Percentiles rank a stretch among this genome's conserved stretches.
These are phyloP conservation scores for Agonopterix alstromeriana DNA, from an alignment of 2,888 invertebrate species.

Conservation along the genomic window DNA sequence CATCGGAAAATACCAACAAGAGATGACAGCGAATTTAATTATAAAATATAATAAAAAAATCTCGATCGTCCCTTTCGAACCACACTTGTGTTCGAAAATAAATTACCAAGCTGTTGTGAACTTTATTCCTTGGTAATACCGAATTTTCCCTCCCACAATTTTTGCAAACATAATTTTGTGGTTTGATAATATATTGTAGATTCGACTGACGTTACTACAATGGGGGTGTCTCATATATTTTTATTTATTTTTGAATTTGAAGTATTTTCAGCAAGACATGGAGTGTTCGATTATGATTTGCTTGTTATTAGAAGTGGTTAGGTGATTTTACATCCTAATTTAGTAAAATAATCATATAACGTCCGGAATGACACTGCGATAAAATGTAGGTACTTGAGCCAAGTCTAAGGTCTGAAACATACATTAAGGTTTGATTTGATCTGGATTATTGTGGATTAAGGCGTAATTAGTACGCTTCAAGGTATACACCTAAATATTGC, in stretches of 20 bases:
- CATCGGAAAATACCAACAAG: constrained; percentile 51
- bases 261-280: constrained; percentile 54
- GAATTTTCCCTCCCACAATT: constrained; percentile 11
- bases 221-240: constrained; percentile 57
- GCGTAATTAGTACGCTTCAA: no score
- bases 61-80: constrained; percentile 61
- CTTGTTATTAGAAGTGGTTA: constrained; percentile 38
- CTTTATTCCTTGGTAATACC: constrained; percentile 34
- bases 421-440: no score
- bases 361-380: no score
- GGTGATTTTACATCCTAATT: constrained; percentile 44
- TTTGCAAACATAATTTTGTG: constrained; percentile 27
- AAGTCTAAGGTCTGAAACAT: no score
- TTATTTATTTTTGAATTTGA: constrained; percentile 55
- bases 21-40: constrained; percentile 75
- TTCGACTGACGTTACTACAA: constrained; percentile 64
- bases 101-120: constrained; percentile 39
- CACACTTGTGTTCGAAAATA: constrained; percentile 31
- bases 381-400: no score
- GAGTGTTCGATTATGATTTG: constrained; percentile 52
- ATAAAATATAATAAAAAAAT: constrained; percentile 72
- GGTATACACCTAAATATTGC: no score
- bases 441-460: no score
- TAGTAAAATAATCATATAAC: background rate
- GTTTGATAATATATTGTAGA: constrained; percentile 64